Evolutionary conservation across 2,888 invertebrate genomes (phyloP), one percentile per base, ranked within the genome.

Genomic region (Leucophenga maculata): DNA sequence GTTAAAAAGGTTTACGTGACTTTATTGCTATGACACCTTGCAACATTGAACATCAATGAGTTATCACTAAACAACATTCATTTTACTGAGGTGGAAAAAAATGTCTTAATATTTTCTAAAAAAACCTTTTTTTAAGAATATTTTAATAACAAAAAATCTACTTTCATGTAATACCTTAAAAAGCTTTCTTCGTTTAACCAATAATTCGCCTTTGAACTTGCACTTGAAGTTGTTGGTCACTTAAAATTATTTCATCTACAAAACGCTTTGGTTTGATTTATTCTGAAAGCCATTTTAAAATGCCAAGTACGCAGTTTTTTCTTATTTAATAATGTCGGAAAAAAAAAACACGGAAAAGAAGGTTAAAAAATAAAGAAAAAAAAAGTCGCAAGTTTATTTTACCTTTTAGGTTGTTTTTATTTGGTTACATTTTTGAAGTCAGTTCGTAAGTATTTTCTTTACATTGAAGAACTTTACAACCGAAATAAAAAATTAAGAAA

Each of bases 401-500:
- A 26, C 14, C 8, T 18, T 18, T 57, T 57, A 14, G 22, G 20
- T 57, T 57, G 20, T 57, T 26, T n/a, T 57, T 13, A 22, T 26
- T 57, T 57, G 26, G 3, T 4, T 3, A 26, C 26, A 4, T 26
- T 57, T 57, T 26, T 13, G n/a, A 18, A 20, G 18, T 54, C 18
- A 18, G 16, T 54, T 16, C 11, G 26, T 4, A 13, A 13, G 9
- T 48, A 13, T 48, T 1, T 48, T 48, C 48, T 48, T 48, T 14
- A 9, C 48, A 13, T 69, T 59, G 71, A 77, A 72, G 75, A 64
- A 64, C 13, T 50, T 52, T 39, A 71, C 69, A 74, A 72, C 69
- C 70, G 59, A 72, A 9, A 20, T 16, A 31, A 69, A 67, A 67
- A 65, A 57, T 44, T 48, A 9, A 32, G 48, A 48, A 14, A 46